phyloP scores from a whole-genome alignment of 2,888 invertebrate genomes.

The Tolmerus cingulatus region DNA sequence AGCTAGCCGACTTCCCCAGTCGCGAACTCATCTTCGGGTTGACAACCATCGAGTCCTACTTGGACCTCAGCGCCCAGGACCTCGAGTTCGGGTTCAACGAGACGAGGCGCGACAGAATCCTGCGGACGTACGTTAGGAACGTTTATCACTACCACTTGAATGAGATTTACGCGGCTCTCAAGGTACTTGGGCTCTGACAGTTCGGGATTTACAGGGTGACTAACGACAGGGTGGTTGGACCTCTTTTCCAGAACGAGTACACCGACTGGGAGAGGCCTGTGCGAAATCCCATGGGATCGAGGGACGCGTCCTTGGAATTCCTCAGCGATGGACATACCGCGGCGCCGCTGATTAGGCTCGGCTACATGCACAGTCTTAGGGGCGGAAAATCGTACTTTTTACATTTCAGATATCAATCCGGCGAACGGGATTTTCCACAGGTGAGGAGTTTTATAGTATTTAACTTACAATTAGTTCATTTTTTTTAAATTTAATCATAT shows the following conservation, averaged over 20 bases:
- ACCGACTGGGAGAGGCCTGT: slow-evolving; percentile 94
- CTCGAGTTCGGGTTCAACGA: slow-evolving; percentile 93
- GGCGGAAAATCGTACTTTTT: slow-evolving; percentile 87
- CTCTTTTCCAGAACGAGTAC: slow-evolving; percentile 80
- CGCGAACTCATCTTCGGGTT: slow-evolving; percentile 86
- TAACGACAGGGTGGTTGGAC: neutral
- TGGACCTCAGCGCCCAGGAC: slow-evolving; percentile 82
- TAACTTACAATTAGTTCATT: neutral
- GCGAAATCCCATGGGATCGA: slow-evolving; percentile 84
- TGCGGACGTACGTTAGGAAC: slow-evolving; percentile 92
- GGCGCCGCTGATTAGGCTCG: slow-evolving; percentile 81
- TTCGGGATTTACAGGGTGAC: neutral
- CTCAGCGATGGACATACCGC: slow-evolving; percentile 92
- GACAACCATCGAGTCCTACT: slow-evolving; percentile 82
- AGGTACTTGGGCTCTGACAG: slow-evolving; percentile 55
- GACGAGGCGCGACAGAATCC: slow-evolving; percentile 82
- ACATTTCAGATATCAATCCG: slow-evolving; percentile 86
- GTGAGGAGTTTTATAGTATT: slow-evolving; percentile 63
- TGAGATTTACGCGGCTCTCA: slow-evolving; percentile 91
- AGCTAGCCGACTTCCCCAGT: slow-evolving; percentile 82
- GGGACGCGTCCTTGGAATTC: slow-evolving; percentile 85
- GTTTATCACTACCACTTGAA: slow-evolving; percentile 94
- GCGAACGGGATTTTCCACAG: slow-evolving; percentile 81
- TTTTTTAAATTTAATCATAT: neutral
- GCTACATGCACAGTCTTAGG: slow-evolving; percentile 79